Evolutionary conservation across 2,113 vertebrate genomes (phyloP).

Genomic region (Rynchops niger): DNA sequence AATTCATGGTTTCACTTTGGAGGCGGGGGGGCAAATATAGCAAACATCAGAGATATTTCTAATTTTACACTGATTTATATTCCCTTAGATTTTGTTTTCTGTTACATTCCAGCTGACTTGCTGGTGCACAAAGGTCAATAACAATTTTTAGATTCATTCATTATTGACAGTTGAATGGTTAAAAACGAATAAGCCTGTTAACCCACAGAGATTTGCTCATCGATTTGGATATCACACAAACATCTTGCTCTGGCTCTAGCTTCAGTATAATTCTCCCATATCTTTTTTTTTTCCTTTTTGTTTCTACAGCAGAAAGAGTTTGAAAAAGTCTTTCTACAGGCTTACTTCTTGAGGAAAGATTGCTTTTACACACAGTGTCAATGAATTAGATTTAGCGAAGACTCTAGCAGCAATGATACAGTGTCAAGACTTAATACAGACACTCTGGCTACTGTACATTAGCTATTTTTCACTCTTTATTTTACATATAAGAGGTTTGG

Average conservation of each 20-base stretch:
- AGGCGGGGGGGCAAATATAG: background rate
- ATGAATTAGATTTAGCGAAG: constrained; percentile 39
- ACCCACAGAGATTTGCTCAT: background rate
- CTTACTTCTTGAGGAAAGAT: background rate
- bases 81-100: background rate
- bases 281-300: background rate
- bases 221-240: background rate
- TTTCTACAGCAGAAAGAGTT: background rate
- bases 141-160: background rate
- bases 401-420: background rate
- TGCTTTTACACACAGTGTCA: background rate
- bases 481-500: background rate
- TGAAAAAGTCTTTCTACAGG: background rate
- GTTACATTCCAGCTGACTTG: background rate
- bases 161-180: background rate
- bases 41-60: background rate
- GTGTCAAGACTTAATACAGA: background rate
- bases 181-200: background rate
- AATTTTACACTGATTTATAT: background rate
- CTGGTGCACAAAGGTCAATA: background rate
- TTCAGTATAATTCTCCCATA: background rate
- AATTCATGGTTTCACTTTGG: background rate
- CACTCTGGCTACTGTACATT: background rate
- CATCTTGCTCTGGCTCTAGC: background rate
- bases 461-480: constrained; percentile 37